Conservation (phyloP, 2,113 vertebrate genomes). For the Cervus canadensis region DNA sequence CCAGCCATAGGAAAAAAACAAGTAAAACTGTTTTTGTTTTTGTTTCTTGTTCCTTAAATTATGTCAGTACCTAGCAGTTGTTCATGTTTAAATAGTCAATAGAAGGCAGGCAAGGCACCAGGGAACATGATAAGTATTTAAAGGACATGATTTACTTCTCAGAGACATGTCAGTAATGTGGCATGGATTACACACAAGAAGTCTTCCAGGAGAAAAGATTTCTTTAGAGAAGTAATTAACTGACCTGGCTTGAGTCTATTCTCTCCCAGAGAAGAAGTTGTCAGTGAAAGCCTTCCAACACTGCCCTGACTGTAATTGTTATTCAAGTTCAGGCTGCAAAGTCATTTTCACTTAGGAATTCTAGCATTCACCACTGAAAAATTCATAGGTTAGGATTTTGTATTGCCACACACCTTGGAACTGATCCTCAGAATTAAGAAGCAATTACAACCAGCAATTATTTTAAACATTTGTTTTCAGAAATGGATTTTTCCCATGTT, state of each 20-base stretch:
- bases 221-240: conserved; percentile 45
- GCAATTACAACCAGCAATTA: conserved; percentile 7
- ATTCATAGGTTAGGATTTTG: background rate
- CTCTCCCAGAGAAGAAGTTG: background rate
- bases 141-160: conserved; percentile 13
- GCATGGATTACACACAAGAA: conserved; percentile 35
- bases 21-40: background rate
- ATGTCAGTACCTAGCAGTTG: conserved; percentile 38
- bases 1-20: background rate
- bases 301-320: background rate
- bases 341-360: conserved; percentile 32
- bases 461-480: conserved; percentile 52
- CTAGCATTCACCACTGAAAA: background rate
- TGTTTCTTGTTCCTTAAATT: conserved; percentile 35
- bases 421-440: conserved; percentile 8
- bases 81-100: conserved; percentile 43
- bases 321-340: background rate
- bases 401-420: background rate
- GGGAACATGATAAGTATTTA: conserved; percentile 33
- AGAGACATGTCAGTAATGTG: background rate
- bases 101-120: background rate
- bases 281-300: background rate
- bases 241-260: conserved; percentile 27
- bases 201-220: conserved; percentile 30
- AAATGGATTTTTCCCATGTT: conserved; percentile 37